Evolutionary conservation across 2,113 vertebrate genomes (phyloP).

Genomic region (Pygoscelis antarcticus): DNA sequence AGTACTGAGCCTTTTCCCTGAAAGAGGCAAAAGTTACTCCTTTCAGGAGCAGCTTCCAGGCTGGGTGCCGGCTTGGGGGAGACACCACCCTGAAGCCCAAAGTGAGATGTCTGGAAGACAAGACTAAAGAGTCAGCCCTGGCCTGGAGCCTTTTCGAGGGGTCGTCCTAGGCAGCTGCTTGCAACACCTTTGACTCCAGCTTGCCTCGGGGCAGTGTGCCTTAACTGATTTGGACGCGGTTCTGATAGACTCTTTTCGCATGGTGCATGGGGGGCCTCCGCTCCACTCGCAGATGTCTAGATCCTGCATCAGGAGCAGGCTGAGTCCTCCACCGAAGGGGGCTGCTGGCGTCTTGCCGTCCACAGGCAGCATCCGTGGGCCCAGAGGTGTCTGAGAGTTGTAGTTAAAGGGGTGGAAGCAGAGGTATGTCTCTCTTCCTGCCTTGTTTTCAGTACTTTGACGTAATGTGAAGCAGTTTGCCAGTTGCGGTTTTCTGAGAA

Average conservation of each 20-base stretch:
- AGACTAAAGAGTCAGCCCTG: not conserved
- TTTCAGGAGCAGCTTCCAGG: not conserved
- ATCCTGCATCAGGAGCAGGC: not conserved
- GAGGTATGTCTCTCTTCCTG: conserved; percentile 14
- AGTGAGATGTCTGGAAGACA: not conserved
- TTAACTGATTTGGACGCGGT: not conserved
- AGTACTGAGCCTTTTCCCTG: not conserved
- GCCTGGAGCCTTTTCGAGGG: not conserved
- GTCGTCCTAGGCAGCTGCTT: not conserved
- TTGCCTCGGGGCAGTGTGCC: not conserved
- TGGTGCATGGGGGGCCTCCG: not conserved
- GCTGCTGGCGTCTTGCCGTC: not conserved
- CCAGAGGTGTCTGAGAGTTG: not conserved
- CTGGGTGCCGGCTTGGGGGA: not conserved
- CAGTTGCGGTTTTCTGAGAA: conserved; percentile 53
- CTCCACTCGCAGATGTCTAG: not conserved
- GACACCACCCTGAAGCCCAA: not conserved
- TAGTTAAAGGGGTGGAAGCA: conserved; percentile 7
- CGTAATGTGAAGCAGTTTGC: not conserved
- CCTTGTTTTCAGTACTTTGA: conserved; percentile 8
- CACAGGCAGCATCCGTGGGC: not conserved
- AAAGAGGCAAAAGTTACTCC: not conserved
- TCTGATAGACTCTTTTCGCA: not conserved
- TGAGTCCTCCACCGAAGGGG: rapidly evolving
- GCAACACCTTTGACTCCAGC: not conserved